Conservation (phyloP, 2,113 vertebrate species). For the Corythaeola cristata region DNA sequence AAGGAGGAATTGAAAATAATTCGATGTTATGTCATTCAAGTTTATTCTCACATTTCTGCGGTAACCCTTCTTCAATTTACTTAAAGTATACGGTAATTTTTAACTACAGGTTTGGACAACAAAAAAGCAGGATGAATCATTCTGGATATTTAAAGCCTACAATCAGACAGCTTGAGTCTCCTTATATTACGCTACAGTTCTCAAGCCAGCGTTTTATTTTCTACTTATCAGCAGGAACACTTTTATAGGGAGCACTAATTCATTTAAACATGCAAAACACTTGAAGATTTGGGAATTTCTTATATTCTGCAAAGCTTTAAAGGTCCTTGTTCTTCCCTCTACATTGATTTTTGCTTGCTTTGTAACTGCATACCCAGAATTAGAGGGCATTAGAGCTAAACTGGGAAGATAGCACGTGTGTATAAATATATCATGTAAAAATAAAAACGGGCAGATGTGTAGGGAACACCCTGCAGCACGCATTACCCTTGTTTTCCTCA, state of each 20-base stretch:
- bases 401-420: slow-evolving; percentile 30
- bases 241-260: slow-evolving; percentile 1
- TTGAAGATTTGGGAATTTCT: not conserved
- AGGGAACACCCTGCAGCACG: slow-evolving; percentile 53
- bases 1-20: slow-evolving; percentile 48
- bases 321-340: not conserved
- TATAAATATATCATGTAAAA: slow-evolving; percentile 56
- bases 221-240: not conserved
- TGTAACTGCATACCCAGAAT: slow-evolving; percentile 8
- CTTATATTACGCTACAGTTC: slow-evolving; percentile 48
- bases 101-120: slow-evolving; percentile 66
- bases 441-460: slow-evolving; percentile 63
- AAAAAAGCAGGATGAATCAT: slow-evolving; percentile 63
- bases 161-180: slow-evolving; percentile 63
- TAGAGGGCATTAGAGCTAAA: slow-evolving; percentile 52
- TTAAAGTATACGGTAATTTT: slow-evolving; percentile 57
- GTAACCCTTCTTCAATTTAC: slow-evolving; percentile 57
- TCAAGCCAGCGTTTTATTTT: slow-evolving; percentile 51
- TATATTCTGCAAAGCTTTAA: not conserved
- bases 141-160: slow-evolving; percentile 62
- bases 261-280: not conserved
- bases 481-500: slow-evolving; percentile 68
- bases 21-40: slow-evolving; percentile 47
- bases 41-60: slow-evolving; percentile 52
- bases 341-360: slow-evolving; percentile 1